Conservation (phyloP, 2,888 invertebrate genomes). For the Lottia scabra region DNA sequence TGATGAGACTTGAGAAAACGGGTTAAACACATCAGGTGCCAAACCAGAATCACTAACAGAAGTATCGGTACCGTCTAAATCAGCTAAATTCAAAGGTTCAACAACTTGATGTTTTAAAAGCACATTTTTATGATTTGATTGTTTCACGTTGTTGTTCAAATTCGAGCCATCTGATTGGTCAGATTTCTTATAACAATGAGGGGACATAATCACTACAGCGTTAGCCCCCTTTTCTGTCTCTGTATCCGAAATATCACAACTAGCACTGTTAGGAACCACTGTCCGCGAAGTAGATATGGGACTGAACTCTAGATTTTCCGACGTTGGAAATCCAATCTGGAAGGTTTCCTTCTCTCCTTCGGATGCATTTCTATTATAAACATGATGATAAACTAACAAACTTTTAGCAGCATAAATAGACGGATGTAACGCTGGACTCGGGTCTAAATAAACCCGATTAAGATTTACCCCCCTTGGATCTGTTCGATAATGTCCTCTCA, state of each 20-base stretch:
- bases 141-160: neutral
- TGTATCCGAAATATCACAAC: neutral
- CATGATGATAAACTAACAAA: constrained; percentile 72
- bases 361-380: constrained; percentile 51
- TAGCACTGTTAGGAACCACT: neutral
- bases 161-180: neutral
- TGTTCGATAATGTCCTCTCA: constrained; percentile 80
- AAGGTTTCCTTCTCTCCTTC: neutral
- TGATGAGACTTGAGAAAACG: constrained; percentile 34
- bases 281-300: neutral
- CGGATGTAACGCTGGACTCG: constrained; percentile 81
- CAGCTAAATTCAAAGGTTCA: constrained; percentile 53
- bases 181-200: neutral
- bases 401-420: constrained; percentile 87
- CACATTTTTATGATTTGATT: neutral
- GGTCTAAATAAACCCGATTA: constrained; percentile 87
- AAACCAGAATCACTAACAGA: constrained; percentile 25
- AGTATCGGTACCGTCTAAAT: constrained; percentile 40
- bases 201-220: neutral
- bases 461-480: constrained; percentile 89
- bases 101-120: constrained; percentile 20
- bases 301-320: neutral
- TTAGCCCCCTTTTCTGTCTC: neutral
- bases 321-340: neutral
- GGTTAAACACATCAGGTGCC: constrained; percentile 22